phyloP scores from a whole-genome alignment of 2,113 vertebrate species.

The Mus pahari region DNA sequence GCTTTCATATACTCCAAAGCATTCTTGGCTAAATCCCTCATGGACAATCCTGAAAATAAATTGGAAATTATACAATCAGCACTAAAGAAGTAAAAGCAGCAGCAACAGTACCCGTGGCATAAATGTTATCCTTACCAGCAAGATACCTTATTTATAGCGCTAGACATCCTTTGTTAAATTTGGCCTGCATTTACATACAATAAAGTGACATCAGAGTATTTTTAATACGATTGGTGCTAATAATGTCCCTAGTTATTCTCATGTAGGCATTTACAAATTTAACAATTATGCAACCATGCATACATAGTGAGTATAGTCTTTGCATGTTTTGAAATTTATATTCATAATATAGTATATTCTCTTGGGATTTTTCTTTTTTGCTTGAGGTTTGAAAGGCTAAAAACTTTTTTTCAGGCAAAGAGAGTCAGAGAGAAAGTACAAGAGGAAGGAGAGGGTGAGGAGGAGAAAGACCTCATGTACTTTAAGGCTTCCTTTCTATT shows the following conservation, averaged over 20 bases:
- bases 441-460: background rate
- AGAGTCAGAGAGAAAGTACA: background rate
- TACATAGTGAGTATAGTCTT: background rate
- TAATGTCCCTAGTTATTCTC: background rate
- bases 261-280: background rate
- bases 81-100: background rate
- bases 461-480: background rate
- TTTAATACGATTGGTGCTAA: background rate
- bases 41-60: background rate
- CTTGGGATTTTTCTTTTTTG: background rate
- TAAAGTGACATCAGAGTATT: background rate
- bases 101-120: background rate
- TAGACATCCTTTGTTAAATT: conserved; percentile 19
- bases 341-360: background rate
- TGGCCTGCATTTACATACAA: conserved; percentile 29
- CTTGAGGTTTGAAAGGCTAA: conserved; percentile 3
- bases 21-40: conserved; percentile 6
- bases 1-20: background rate
- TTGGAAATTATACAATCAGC: background rate
- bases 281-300: fast-evolving
- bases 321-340: background rate
- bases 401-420: background rate
- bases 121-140: background rate
- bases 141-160: background rate
- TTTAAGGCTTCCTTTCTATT: conserved; percentile 36